Evolutionary conservation across 1,140 invertebrate genomes (phyloP).

Genomic region (Hylaeus anthracinus): DNA sequence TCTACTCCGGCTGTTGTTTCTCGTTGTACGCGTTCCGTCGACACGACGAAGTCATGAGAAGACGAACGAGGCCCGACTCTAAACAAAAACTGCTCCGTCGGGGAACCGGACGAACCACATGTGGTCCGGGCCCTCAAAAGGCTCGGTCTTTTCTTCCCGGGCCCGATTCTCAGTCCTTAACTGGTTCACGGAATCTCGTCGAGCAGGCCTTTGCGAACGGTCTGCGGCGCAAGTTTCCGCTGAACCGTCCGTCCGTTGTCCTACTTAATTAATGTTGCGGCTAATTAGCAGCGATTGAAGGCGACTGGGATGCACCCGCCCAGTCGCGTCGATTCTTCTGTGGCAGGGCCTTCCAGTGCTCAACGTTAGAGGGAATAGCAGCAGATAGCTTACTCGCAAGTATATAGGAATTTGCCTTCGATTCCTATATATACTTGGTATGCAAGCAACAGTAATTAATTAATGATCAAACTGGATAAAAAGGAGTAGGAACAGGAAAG

Average conservation of each 20-base stretch:
- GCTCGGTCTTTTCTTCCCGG: slow-evolving; percentile 40
- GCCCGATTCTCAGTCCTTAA: neutral
- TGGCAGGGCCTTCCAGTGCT: too few relatives aligned
- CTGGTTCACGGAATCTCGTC: slow-evolving; percentile 31
- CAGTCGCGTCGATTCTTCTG: neutral
- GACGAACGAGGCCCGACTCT: neutral
- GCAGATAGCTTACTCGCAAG: too few relatives aligned
- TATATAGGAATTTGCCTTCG: too few relatives aligned
- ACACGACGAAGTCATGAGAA: slow-evolving; percentile 14
- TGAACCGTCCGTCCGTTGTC: neutral
- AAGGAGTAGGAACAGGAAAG: too few relatives aligned
- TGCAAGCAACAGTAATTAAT: too few relatives aligned
- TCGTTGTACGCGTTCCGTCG: slow-evolving; percentile 11
- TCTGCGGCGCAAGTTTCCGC: neutral
- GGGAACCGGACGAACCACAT: slow-evolving; percentile 10
- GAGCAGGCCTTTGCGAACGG: neutral
- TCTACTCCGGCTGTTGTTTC: slow-evolving; percentile 35
- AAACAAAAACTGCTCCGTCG: neutral
- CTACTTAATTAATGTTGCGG: slow-evolving; percentile 5
- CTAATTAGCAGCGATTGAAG: slow-evolving; percentile 50
- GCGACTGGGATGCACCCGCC: neutral
- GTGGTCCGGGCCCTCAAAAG: slow-evolving; percentile 30
- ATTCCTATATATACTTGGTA: too few relatives aligned
- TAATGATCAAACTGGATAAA: too few relatives aligned
- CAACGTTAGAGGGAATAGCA: too few relatives aligned